Percentiles rank a stretch among this genome's conserved stretches.
Evolutionary conservation across 1,140 invertebrate genomes (phyloP).

Genomic region (Sminthurinus signatus): DNA sequence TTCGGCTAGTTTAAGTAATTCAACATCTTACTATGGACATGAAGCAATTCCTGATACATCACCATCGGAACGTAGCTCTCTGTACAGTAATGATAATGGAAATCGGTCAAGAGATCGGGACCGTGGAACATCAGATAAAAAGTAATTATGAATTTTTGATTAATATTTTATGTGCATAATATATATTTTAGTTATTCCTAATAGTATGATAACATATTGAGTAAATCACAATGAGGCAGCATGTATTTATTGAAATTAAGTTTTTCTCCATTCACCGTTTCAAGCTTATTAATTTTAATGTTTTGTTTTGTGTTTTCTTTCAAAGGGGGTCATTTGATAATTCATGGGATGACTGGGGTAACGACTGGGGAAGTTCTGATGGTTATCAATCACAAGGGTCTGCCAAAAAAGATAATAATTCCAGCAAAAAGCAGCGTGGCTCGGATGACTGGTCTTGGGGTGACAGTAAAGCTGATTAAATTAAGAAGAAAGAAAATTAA

Average conservation of each 20-base stretch:
- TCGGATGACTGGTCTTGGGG: slow-evolving; percentile 41
- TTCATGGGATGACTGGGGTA: slow-evolving; percentile 39
- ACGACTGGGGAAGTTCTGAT: slow-evolving; percentile 23
- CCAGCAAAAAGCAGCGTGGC: slow-evolving; percentile 12
- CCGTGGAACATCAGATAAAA: neutral
- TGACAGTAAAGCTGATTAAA: slow-evolving; percentile 28
- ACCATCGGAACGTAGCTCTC: slow-evolving; percentile 27
- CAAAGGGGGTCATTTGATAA: slow-evolving; percentile 18
- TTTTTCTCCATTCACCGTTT: neutral
- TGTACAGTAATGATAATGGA: neutral
- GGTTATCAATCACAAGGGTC: slow-evolving; percentile 33
- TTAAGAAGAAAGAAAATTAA: slow-evolving; percentile 17
- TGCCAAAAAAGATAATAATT: neutral
- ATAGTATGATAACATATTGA: neutral
- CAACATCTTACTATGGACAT: slow-evolving; percentile 33
- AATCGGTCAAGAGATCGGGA: no score
- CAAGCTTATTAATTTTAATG: neutral
- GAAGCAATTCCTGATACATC: slow-evolving; percentile 36
- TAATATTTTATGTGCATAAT: neutral
- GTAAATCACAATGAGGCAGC: neutral
- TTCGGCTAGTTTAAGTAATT: slow-evolving; percentile 27
- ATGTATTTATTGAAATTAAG: neutral
- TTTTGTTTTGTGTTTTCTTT: neutral
- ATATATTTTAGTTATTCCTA: neutral
- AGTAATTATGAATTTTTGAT: neutral